A percentile compares a stretch with the other conserved stretches of the same genome.
Conservation (phyloP, 1,140 invertebrate species). For the Drosophila aff. region DNA sequence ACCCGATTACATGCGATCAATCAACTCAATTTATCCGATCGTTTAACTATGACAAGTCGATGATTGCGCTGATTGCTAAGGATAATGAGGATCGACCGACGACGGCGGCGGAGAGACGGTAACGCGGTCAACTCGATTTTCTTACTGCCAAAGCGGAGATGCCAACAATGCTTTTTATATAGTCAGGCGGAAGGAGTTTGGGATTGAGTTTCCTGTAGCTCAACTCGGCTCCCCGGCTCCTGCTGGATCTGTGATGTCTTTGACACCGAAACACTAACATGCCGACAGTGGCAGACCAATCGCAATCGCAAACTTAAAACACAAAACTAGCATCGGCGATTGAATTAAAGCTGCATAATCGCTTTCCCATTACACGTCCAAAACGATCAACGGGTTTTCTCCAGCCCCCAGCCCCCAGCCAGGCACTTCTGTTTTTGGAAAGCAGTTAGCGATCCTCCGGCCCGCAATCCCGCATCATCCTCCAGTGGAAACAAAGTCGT, state of each 20-base stretch:
- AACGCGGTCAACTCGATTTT: conserved; percentile 72
- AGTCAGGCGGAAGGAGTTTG: conserved; percentile 75
- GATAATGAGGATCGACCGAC: conserved; percentile 18
- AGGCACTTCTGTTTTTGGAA: conserved; percentile 61
- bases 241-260: conserved; percentile 52
- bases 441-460: conserved; percentile 51
- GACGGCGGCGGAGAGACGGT: conserved; percentile 45
- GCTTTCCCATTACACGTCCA: conserved; percentile 73
- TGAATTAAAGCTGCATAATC: conserved; percentile 77
- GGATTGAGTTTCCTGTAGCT: conserved; percentile 70
- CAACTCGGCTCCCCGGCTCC: conserved; percentile 26
- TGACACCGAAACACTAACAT: conserved; percentile 60
- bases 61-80: conserved; percentile 5
- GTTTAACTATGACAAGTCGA: conserved; percentile 14
- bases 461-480: conserved; percentile 13
- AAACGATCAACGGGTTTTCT: conserved; percentile 72
- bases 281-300: conserved; percentile 26
- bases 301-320: conserved; percentile 25
- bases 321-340: conserved; percentile 44
- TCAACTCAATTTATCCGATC: conserved; percentile 44
- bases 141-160: conserved; percentile 57
- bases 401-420: conserved; percentile 12
- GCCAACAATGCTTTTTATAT: conserved; percentile 80
- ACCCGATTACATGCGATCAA: conserved; percentile 39
- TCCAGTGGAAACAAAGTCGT: conserved; percentile 19